Percentiles rank a stretch among this genome's conserved stretches.
Evolutionary conservation across 2,797 vertebrate species (phyloP).

Genomic region (Lutjanus argentimaculatus): DNA sequence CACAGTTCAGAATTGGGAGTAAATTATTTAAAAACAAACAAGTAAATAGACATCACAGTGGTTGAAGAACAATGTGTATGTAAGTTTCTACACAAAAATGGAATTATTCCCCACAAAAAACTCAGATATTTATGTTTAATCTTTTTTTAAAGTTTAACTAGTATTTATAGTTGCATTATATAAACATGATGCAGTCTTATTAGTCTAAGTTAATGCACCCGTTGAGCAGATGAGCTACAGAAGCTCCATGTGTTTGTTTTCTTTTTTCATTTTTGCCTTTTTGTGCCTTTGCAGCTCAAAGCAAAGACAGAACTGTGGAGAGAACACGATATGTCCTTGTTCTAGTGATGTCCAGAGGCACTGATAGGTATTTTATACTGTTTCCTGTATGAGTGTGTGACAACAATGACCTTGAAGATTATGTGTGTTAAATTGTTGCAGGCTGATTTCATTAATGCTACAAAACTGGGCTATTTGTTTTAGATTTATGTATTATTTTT

Average conservation of each 20-base stretch:
- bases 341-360: slow-evolving; percentile 56
- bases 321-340: neutral
- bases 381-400: neutral
- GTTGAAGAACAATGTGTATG: neutral
- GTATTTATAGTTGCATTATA: neutral
- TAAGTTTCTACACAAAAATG: neutral
- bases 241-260: neutral
- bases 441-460: neutral
- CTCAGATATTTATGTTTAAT: no score
- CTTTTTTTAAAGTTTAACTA: no score
- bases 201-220: neutral
- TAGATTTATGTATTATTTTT: neutral
- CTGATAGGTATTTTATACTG: neutral
- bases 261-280: no score
- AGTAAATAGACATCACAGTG: neutral
- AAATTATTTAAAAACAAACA: neutral
- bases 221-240: neutral
- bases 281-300: no score
- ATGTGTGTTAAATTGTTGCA: neutral
- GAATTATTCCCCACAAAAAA: neutral
- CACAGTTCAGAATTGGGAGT: neutral
- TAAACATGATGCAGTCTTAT: neutral
- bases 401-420: neutral
- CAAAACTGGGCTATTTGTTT: neutral
- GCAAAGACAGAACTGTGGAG: neutral